Evolutionary conservation across 2,797 vertebrate species (phyloP), one percentile per base, ranked within the genome.

Genomic region (Gymnopithys bicolor): DNA sequence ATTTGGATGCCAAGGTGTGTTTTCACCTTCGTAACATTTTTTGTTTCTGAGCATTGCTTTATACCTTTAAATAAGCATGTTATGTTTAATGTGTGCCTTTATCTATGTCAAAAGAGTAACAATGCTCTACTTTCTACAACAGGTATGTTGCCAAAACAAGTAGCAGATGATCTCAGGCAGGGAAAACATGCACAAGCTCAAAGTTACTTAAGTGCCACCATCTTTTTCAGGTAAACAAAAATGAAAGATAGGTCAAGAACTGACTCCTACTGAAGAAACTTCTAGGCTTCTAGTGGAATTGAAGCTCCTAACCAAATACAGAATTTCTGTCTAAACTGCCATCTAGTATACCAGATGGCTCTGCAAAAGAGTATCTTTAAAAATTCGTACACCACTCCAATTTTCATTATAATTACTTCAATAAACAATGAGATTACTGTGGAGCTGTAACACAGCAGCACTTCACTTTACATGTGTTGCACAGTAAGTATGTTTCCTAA

Each of bases 111-210:
- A 37, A 80, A 86, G 17, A 83, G 16, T 89, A 92, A 91, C 17
- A 70, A 11, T 5, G 19, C 59, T 95, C 68, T 84, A 48, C 60
- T 79, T 74, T 68, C 92, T 71, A 87, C 77, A 90, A 95, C 33
- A 99, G 98, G 98, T 95, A 98, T 98, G 98, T 97, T 99, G 62
- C 98, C 98, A 0, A 98, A 97, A 88, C 98, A 99, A 96, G 98
- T 99, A 60, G 98, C 98, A 43, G 98, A 98, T 82, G 98, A 99
- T 79, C 98, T 99, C 58, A 98, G 98, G 51, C 98, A 98, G 95
- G 98, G 98, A 6, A 98, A 98, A 91, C 97, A 94, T 1, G 87
- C 96, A 30, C 96, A 98, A 97, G 98, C 98, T 93, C 98, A 98
- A 96, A 99, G 98, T 93, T 99, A 98, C n/a, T 94, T 97, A 94